Percentiles rank a stretch among this genome's conserved stretches.
phyloP scores from a whole-genome alignment of 1,140 invertebrate genomes.

The Neuroterus valhalla region DNA sequence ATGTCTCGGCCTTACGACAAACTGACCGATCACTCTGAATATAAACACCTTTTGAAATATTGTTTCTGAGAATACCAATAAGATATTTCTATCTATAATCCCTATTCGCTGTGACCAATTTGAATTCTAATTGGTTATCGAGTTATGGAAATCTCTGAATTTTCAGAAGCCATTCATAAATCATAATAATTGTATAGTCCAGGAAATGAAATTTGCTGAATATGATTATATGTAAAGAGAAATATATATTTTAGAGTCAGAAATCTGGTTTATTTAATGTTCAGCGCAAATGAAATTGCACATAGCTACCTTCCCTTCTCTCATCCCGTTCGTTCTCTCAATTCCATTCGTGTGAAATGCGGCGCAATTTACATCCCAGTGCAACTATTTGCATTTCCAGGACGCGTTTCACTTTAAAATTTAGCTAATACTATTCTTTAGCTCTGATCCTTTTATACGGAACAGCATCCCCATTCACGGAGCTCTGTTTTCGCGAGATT shows the following conservation, averaged over 20 bases:
- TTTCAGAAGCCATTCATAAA: too few species aligned
- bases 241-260: constrained; percentile 7
- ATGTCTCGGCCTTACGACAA: too few species aligned
- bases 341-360: constrained; percentile 25
- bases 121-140: too few species aligned
- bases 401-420: constrained; percentile 30
- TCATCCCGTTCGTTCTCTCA: constrained; percentile 13
- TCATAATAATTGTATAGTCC: too few species aligned
- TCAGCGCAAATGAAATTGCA: constrained; percentile 23
- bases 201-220: constrained; percentile 17
- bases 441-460: constrained; percentile 17
- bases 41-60: too few species aligned
- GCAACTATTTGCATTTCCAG: constrained; percentile 28
- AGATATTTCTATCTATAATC: too few species aligned
- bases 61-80: too few species aligned
- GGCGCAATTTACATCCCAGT: constrained; percentile 25
- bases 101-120: too few species aligned
- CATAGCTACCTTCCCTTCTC: constrained; percentile 2
- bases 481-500: constrained; percentile 14
- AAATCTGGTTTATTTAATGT: constrained; percentile 29
- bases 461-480: constrained; percentile 11
- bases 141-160: too few species aligned
- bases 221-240: constrained; percentile 21
- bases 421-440: constrained; percentile 29
- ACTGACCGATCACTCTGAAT: too few species aligned